Percentiles rank a stretch among this genome's conserved stretches.
phyloP scores from a whole-genome alignment of 2,113 vertebrate genomes.

The Ciconia boyciana region DNA sequence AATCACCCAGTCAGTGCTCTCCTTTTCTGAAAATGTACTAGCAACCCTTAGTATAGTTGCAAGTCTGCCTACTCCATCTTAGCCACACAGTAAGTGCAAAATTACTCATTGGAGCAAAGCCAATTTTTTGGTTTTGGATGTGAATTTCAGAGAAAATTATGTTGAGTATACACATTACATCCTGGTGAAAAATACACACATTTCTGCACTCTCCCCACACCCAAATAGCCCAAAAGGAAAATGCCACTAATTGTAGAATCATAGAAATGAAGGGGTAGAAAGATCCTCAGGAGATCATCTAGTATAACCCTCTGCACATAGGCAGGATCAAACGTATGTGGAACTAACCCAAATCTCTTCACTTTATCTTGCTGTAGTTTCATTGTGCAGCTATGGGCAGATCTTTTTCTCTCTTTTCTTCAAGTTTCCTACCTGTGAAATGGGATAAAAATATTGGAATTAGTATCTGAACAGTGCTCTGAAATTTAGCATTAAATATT shows the following conservation, averaged over 20 bases:
- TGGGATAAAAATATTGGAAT: neutral
- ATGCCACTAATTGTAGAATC: neutral
- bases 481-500: neutral
- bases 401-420: neutral
- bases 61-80: neutral
- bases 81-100: neutral
- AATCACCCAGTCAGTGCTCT: neutral
- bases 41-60: neutral
- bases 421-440: neutral
- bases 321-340: neutral
- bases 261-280: neutral
- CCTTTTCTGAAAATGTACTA: neutral
- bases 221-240: neutral
- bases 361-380: neutral
- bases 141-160: neutral
- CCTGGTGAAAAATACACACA: neutral
- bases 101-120: neutral
- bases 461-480: neutral
- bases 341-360: neutral
- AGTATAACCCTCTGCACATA: neutral
- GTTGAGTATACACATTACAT: neutral
- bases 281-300: neutral
- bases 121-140: neutral
- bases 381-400: neutral
- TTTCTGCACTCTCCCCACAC: neutral